phyloP scores from a whole-genome alignment of 2,888 invertebrate species.

The Cephus pulcher region DNA sequence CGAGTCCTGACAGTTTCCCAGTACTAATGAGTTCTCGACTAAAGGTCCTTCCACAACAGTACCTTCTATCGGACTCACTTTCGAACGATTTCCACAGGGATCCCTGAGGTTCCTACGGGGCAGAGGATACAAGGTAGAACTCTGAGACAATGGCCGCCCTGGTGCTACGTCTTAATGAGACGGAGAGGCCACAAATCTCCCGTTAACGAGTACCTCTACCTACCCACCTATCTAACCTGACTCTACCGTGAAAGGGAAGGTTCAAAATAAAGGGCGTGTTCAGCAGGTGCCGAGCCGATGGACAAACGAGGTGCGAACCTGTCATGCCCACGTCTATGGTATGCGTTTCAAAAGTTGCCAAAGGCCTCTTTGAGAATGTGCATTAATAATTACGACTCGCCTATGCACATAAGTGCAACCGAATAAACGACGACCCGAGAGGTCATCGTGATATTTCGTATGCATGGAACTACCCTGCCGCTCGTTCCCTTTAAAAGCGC shows the following conservation, averaged over 20 bases:
- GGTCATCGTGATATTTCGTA: slow-evolving; percentile 8
- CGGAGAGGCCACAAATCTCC: slow-evolving; percentile 40
- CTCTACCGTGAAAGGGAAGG: background rate
- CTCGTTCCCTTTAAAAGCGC: background rate
- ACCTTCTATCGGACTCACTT: too few species aligned
- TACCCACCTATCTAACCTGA: too few species aligned
- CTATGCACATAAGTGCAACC: too few species aligned
- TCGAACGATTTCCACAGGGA: too few species aligned
- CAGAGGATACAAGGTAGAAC: too few species aligned
- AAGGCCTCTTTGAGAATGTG: too few species aligned
- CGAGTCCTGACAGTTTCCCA: slow-evolving; percentile 31
- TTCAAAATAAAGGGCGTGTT: slow-evolving; percentile 37
- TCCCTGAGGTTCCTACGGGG: too few species aligned
- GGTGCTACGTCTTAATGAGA: slow-evolving; percentile 22
- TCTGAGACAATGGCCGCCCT: slow-evolving; percentile 17
- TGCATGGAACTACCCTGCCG: slow-evolving; percentile 7
- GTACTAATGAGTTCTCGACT: slow-evolving; percentile 33
- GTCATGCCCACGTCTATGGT: background rate
- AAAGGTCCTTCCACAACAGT: slow-evolving; percentile 9
- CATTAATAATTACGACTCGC: too few species aligned
- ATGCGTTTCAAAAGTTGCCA: too few species aligned
- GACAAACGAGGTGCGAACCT: slow-evolving; percentile 20
- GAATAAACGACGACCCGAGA: background rate
- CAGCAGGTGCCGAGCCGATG: slow-evolving; percentile 46
- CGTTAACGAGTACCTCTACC: slow-evolving; percentile 40